These are phyloP conservation scores for Melinaea marsaeus DNA, from an alignment of 2,888 invertebrate genomes.

Conservation along the genomic window DNA sequence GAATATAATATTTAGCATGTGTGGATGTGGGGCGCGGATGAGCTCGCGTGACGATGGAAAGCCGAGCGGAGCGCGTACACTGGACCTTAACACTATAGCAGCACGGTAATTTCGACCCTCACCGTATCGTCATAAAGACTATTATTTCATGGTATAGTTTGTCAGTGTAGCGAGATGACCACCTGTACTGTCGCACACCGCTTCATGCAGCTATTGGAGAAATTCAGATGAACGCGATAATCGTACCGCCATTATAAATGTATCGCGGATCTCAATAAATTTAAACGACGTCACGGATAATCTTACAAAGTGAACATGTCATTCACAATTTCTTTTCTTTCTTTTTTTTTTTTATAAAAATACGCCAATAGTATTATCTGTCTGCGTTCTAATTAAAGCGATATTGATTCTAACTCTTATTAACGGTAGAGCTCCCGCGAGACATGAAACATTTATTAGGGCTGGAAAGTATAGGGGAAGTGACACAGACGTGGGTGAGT, in stretches of 20 bases:
- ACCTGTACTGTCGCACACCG: conserved; percentile 22
- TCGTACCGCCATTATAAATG: conserved; percentile 42
- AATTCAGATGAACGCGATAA: conserved; percentile 46
- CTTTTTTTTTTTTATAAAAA: too few species aligned
- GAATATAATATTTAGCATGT: conserved; percentile 45
- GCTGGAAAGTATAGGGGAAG: conserved; percentile 50
- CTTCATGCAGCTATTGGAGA: conserved; percentile 37
- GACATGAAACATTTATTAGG: conserved; percentile 62
- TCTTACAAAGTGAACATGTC: conserved; percentile 29
- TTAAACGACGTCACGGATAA: conserved; percentile 38
- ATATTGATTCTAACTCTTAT: conserved; percentile 58
- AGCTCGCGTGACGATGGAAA: conserved; percentile 41
- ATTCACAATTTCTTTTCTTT: conserved; percentile 1
- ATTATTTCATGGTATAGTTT: conserved; percentile 15
- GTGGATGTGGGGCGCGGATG: conserved; percentile 41
- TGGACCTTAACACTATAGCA: conserved; percentile 15
- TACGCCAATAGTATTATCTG: background rate
- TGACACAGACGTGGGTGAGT: conserved; percentile 41
- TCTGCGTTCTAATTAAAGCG: conserved; percentile 14
- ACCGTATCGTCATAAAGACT: conserved; percentile 16
- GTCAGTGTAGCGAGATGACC: background rate
- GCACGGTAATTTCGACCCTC: conserved; percentile 17
- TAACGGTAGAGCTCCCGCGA: conserved; percentile 63
- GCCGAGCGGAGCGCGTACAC: conserved; percentile 24
- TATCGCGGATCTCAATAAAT: conserved; percentile 41